Percentiles rank a stretch among this genome's conserved stretches.
phyloP scores from a whole-genome alignment of 2,888 invertebrate species.

The Villa cingulata region DNA sequence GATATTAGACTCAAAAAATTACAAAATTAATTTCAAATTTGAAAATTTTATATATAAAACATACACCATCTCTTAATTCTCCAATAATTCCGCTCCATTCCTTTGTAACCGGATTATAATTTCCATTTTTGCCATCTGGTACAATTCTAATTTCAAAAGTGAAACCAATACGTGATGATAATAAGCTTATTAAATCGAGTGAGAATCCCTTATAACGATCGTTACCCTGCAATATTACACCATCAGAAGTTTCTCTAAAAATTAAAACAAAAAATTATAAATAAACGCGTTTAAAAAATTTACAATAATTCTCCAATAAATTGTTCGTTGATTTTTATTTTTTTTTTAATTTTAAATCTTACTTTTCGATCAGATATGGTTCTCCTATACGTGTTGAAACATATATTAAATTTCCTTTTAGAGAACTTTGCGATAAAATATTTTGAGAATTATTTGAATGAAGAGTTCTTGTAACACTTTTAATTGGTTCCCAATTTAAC shows the following conservation, averaged over 20 bases:
- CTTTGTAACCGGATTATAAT: slow-evolving; percentile 51
- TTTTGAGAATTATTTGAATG: background rate
- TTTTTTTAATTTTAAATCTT: slow-evolving; percentile 5
- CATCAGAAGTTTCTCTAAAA: slow-evolving; percentile 38
- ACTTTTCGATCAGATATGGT: slow-evolving; percentile 52
- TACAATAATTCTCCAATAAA: too few relatives aligned
- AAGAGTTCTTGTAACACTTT: background rate
- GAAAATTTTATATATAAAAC: slow-evolving; percentile 15
- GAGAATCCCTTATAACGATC: slow-evolving; percentile 78
- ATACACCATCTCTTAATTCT: slow-evolving; percentile 61
- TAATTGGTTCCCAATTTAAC: background rate
- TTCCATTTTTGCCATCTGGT: slow-evolving; percentile 57
- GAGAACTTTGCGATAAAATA: background rate
- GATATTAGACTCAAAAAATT: background rate
- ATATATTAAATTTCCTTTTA: background rate
- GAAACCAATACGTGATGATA: slow-evolving; percentile 55
- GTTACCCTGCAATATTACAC: slow-evolving; percentile 52
- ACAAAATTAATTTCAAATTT: background rate
- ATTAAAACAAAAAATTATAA: too few relatives aligned
- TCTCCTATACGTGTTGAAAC: slow-evolving; percentile 58
- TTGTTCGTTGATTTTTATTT: too few relatives aligned
- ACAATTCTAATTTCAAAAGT: slow-evolving; percentile 59
- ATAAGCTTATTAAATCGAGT: slow-evolving; percentile 73
- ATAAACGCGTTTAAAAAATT: too few relatives aligned
- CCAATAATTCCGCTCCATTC: slow-evolving; percentile 69